Evolutionary conservation across 2,113 vertebrate species (phyloP), one percentile per base, ranked within the genome.

Genomic region (Eclectus roratus): DNA sequence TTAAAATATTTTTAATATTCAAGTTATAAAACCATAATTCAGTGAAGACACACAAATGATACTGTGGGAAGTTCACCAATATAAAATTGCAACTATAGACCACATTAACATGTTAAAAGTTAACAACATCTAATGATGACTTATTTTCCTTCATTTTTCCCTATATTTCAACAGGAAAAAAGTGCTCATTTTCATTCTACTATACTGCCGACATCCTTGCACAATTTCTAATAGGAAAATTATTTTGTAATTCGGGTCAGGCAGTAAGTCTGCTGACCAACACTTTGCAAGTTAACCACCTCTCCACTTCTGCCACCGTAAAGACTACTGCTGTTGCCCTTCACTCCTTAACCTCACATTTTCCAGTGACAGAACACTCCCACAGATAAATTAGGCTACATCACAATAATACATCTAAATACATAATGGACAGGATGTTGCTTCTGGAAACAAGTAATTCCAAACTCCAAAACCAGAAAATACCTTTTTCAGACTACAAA

Each of bases 1-100:
- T 91, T 3, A 46, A 77, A 73, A 55, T 76, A 41, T 69, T 96
- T 95, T 95, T 88, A 66, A 80, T 88, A 83, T 53, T 92, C 29
- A 74, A 66, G 23, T 82, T 80, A 80, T 17, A 15, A 80, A 83
- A 93, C 88, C 8, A 47, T 53, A 77, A 39, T 70, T 63, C 58
- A 83, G 10, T 39, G 33, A 89, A 89, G 37, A 76, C 18, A 58
- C 58, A 44, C 25, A 85, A 86, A 49, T 58, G 69, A 41, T 47
- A 64, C 6, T 84, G 8, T 23, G 5, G 14, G 19, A 81, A 84
- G 15, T 71, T 72, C 20, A 79, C 25, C 12, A 49, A 52, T 8
- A 81, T 12, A 92, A 89, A 71, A 79, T 5, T 31, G 11, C 44
- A 87, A 58, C 37, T 41, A 84, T 8, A 71, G 46, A 91, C 37